A percentile compares a stretch with the other conserved stretches of the same genome.
Conservation (phyloP, 1,140 invertebrate genomes). For the Zeugodacus cucurbitae region DNA sequence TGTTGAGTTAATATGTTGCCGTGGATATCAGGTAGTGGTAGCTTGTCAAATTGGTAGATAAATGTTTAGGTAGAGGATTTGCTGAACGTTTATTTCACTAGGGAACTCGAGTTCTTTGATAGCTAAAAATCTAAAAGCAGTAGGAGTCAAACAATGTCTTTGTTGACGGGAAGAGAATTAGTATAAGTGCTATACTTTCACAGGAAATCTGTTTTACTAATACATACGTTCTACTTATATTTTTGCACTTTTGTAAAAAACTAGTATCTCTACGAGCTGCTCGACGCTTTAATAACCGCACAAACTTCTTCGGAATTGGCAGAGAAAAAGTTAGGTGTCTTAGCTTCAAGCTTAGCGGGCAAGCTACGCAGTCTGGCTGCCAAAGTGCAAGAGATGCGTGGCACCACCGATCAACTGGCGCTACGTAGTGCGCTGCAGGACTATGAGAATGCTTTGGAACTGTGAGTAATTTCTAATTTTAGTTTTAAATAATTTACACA, state of each 20-base stretch:
- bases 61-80: too few species aligned
- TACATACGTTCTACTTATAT: too few species aligned
- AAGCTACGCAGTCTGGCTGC: constrained; percentile 92
- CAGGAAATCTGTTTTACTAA: too few species aligned
- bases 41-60: too few species aligned
- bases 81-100: too few species aligned
- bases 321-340: constrained; percentile 96
- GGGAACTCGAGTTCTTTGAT: too few species aligned
- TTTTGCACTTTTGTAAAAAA: background rate
- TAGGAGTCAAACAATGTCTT: too few species aligned
- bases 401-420: constrained; percentile 87
- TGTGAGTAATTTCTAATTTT: constrained; percentile 56
- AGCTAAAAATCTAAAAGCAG: too few species aligned
- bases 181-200: too few species aligned
- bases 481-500: background rate
- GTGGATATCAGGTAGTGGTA: too few species aligned
- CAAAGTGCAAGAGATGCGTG: constrained; percentile 89
- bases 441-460: constrained; percentile 92
- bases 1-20: too few species aligned
- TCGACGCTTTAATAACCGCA: constrained; percentile 96
- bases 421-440: constrained; percentile 91
- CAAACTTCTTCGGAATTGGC: constrained; percentile 98
- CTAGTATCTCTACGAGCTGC: constrained; percentile 87
- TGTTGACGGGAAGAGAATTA: too few species aligned
- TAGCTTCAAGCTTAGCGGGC: constrained; percentile 92